These are phyloP conservation scores for Camptogramma bilineatum DNA, from an alignment of 2,888 invertebrate species.

Conservation along the genomic window DNA sequence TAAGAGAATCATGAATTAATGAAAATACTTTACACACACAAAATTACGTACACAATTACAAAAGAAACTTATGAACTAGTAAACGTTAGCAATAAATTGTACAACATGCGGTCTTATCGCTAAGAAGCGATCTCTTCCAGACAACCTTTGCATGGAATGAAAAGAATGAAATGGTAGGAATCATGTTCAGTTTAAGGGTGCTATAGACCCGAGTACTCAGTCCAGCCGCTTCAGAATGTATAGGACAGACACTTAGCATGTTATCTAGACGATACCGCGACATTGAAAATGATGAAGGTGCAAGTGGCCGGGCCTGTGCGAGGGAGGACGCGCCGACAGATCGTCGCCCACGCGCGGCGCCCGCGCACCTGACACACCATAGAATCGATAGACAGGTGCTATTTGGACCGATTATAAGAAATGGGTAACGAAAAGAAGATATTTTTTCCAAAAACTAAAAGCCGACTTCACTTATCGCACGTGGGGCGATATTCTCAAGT, in stretches of 20 bases:
- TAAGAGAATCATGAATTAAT: no score
- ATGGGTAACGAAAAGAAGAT: neutral
- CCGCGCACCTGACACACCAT: constrained; percentile 53
- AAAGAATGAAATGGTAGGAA: no score
- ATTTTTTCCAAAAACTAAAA: no score
- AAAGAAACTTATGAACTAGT: no score
- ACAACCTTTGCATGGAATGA: no score
- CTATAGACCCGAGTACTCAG: neutral
- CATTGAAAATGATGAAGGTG: constrained; percentile 41
- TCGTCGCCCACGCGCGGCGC: constrained; percentile 67
- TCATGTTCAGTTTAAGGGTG: neutral
- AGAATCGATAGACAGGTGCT: neutral
- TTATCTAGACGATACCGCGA: constrained; percentile 33
- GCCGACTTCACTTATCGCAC: no score
- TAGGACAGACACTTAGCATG: constrained; percentile 22
- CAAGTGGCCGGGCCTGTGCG: constrained; percentile 44
- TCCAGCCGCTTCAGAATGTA: neutral
- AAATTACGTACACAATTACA: no score
- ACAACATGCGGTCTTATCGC: no score
- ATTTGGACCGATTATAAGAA: neutral
- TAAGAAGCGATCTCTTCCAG: no score
- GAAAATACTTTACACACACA: no score
- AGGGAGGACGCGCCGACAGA: constrained; percentile 67
- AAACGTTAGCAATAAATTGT: no score
- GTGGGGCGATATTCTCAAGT: no score